Percentiles rank a stretch among this genome's conserved stretches.
phyloP scores from a whole-genome alignment of 2,888 invertebrate species.

The Hanleya hanleyi region DNA sequence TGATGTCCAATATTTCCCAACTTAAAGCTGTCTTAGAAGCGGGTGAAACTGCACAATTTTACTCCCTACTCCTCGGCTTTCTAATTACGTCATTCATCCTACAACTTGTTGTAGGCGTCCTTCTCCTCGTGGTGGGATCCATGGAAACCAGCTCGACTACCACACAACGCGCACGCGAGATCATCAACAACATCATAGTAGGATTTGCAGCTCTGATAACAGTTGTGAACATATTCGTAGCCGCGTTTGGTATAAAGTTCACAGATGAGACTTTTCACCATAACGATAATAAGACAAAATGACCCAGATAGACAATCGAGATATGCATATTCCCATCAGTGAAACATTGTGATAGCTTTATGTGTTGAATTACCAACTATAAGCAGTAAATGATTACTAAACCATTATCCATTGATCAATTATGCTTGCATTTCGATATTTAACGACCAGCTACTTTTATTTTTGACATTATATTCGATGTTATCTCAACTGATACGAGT shows the following conservation, averaged over 20 bases:
- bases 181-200: conserved; percentile 44
- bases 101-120: conserved; percentile 37
- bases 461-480: too few species aligned
- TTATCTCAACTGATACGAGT: too few species aligned
- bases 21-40: conserved; percentile 47
- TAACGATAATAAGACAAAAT: too few species aligned
- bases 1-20: conserved; percentile 59
- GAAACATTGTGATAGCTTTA: too few species aligned
- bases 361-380: too few species aligned
- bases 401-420: too few species aligned
- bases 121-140: conserved; percentile 49
- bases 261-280: too few species aligned
- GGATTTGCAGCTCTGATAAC: conserved; percentile 48
- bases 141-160: conserved; percentile 35
- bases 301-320: too few species aligned
- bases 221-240: conserved; percentile 51
- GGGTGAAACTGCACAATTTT: conserved; percentile 1
- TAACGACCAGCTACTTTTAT: too few species aligned
- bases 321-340: too few species aligned
- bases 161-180: conserved; percentile 20
- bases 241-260: conserved; percentile 53
- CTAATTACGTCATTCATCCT: conserved; percentile 34
- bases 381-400: too few species aligned
- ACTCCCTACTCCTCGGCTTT: background rate
- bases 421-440: too few species aligned